Evolutionary conservation across 1,140 invertebrate genomes (phyloP), one percentile per base, ranked within the genome.

Genomic region (Myzus persicae): DNA sequence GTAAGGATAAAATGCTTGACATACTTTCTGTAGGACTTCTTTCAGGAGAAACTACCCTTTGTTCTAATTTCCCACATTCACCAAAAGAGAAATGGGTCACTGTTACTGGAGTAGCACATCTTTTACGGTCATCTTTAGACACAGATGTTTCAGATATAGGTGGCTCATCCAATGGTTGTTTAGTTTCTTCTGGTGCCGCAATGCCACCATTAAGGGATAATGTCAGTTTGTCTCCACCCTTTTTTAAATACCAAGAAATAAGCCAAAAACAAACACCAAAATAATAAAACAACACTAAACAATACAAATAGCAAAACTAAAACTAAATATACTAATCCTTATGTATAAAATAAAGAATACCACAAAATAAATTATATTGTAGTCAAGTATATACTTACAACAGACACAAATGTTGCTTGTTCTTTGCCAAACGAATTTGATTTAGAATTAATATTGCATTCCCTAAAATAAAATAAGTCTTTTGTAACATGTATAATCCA

Each of bases 221-320:
- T 82, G 97, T 97, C 95, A 97, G 94, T 95, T 97, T 97, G 95
- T 97, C 97, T 94, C 97, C 97, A 94, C 97, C 97, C 97, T 96
- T 90, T 76, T 42, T 94, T 51, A 94, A 92, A 92, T 42, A 94
- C 44, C 91, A 93, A 93, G 26, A 89, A 85, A 94, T 42, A 93
- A 94, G 93, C 48, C 46, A 76, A 93, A 92, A 51, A 81, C 46
- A 81, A 67, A 38, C 94, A 94, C 94, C 93, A 94, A 94, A 95
- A 94, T 95, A 95, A 95, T 94, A 95, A 94, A 95, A 51, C 46
- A 89, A 51, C 11, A 94, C 93, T 94, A 94, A 94, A 94, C 94
- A 95, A 94, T 94, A 94, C 94, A 93, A 36, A 26, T 91, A 59
- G 24, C 48, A 42, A 90, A 31, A 91, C 24, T 11, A 40, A 91